Percentiles rank a stretch among this genome's conserved stretches.
These are phyloP conservation scores for Leptinotarsa undecemlineata DNA, from an alignment of 1,140 invertebrate species.

Conservation along the genomic window DNA sequence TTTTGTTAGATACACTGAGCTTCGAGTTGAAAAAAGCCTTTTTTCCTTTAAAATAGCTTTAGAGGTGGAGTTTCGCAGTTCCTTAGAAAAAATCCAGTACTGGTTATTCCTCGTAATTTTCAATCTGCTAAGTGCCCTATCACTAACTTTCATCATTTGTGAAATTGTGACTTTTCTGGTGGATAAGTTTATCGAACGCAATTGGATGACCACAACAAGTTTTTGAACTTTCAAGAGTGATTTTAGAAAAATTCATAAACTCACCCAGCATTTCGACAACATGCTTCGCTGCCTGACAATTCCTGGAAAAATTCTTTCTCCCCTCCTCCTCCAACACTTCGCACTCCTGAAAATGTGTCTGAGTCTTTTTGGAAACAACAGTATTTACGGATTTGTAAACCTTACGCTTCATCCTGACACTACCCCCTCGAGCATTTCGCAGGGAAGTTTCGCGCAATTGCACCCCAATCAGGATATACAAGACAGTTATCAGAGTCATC, in stretches of 20 bases:
- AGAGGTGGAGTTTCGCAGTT: too few relatives aligned
- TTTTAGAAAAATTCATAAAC: conserved; percentile 40
- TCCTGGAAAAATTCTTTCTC: conserved; percentile 60
- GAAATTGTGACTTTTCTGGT: too few relatives aligned
- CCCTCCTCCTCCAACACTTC: conserved; percentile 39
- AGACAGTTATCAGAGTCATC: conserved; percentile 72
- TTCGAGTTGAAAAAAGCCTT: too few relatives aligned
- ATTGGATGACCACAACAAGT: too few relatives aligned
- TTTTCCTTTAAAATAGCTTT: too few relatives aligned
- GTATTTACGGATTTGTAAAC: conserved; percentile 29
- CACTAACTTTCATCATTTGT: too few relatives aligned
- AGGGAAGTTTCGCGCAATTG: conserved; percentile 62
- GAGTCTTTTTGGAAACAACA: conserved; percentile 34
- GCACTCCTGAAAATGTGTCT: conserved; percentile 26
- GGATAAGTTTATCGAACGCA: too few relatives aligned
- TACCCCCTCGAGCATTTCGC: conserved; percentile 41
- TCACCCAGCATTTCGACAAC: conserved; percentile 70
- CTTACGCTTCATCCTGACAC: conserved; percentile 43
- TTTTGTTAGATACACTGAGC: too few relatives aligned
- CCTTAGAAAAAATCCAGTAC: too few relatives aligned
- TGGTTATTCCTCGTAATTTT: too few relatives aligned
- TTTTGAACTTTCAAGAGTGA: not conserved
- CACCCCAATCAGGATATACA: conserved; percentile 65
- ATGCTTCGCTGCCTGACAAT: conserved; percentile 57
- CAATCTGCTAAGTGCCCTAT: too few relatives aligned